Evolutionary conservation across 2,797 vertebrate genomes (phyloP), one percentile per base, ranked within the genome.

Genomic region (Typhlichthys eigenmanni): DNA sequence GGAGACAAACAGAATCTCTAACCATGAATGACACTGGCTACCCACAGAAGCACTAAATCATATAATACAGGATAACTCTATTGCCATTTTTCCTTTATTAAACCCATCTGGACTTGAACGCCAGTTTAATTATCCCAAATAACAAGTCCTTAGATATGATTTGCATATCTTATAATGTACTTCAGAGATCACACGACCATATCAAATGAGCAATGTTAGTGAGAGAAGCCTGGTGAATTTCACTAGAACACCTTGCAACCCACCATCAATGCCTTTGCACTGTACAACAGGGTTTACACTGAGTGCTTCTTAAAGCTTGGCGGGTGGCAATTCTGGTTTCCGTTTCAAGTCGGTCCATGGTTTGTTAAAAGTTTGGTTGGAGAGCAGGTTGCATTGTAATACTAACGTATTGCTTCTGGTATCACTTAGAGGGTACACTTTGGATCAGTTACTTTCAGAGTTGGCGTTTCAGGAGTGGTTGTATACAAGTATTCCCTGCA

Each of bases 291-390:
- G 17, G 12, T 65, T 77, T 67, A 58, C 16, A 24, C 58, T 32
- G 11, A 24, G 11, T 16, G 11, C 13, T 61, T 16, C 43, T 59
- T 55, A 16, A 19, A 69, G 61, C 38, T 58, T 5, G 3, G 47
- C 17, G 34, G 64, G 48, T 19, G 60, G 46, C 57, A 63, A 57
- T 71, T 56, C 60, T 53, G 64, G 51, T 70, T 72, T 57, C 60
- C 4, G 65, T 70, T 62, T 43, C 13, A 59, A 45, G 50, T 38
- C 54, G 54, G 17, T 64, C 45, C 13, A 55, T 47, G 14, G 3
- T 13, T 66, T 53, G 17, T 54, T 49, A 53, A 0, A 0, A 60
- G 57, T 55, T 49, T 48, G 13, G 53, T 49, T 46, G 49, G 48
- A 5, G 48, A 43, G 52, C 38, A 66, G 19, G 46, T 32, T 55